Percentiles rank a stretch among this genome's conserved stretches.
Evolutionary conservation across 37 sponge, comb jelly and placozoan genomes (phyloP).

Genomic region (Halichondria panicea): DNA sequence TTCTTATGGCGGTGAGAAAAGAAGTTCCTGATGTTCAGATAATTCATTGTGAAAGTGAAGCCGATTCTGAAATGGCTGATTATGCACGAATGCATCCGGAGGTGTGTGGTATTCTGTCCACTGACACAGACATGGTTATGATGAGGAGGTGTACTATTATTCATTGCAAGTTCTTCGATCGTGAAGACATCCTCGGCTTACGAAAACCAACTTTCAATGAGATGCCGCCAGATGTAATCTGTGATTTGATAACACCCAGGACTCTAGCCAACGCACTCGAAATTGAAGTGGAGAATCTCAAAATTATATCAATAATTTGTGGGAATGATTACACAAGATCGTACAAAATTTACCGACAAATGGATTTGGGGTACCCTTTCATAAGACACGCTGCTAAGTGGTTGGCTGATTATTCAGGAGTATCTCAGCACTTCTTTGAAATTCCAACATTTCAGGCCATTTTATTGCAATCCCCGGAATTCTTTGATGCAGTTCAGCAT

Average conservation of each 20-base stretch:
- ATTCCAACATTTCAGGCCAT: background rate
- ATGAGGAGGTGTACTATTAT: constrained; percentile 15
- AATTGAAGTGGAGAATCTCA: background rate
- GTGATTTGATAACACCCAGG: background rate
- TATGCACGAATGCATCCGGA: constrained; percentile 5
- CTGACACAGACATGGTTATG: constrained; percentile 37
- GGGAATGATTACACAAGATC: constrained; percentile 43
- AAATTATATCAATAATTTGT: constrained; percentile 23
- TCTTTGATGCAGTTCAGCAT: background rate
- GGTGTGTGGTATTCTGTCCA: constrained; percentile 25
- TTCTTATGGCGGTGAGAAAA: constrained; percentile 1
- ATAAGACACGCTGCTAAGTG: background rate
- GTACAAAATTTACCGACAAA: background rate
- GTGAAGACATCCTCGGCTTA: background rate
- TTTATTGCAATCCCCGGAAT: background rate
- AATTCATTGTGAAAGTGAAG: constrained; percentile 28
- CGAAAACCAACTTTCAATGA: background rate
- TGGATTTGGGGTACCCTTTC: background rate
- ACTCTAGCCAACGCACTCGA: constrained; percentile 9
- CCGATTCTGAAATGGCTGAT: constrained; percentile 21
- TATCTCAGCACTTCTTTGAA: too few relatives aligned
- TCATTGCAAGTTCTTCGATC: constrained; percentile 30
- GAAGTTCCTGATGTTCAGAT: background rate
- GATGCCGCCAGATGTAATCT: background rate
- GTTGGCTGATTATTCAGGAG: background rate